These are phyloP conservation scores for Bombus affinis DNA, from an alignment of 1,140 invertebrate genomes.

Conservation along the genomic window DNA sequence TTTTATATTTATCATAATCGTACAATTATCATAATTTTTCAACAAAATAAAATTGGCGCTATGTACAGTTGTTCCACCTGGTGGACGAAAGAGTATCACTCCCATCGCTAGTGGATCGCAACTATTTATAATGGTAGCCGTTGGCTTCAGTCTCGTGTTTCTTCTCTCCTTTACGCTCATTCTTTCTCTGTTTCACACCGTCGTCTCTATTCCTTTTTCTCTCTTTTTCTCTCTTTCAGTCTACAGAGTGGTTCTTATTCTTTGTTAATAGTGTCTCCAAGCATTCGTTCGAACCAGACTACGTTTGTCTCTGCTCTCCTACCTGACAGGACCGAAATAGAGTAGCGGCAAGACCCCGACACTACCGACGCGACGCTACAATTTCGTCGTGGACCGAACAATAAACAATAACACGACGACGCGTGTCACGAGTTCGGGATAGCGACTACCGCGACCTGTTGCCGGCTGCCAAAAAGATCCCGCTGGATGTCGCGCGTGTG, in stretches of 20 bases:
- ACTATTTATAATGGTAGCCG: constrained; percentile 67
- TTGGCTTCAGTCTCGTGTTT: constrained; percentile 38
- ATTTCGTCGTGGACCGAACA: constrained; percentile 2
- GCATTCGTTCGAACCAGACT: constrained; percentile 26
- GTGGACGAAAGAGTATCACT: constrained; percentile 9
- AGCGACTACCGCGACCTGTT: constrained; percentile 36
- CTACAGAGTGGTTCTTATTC: constrained; percentile 27
- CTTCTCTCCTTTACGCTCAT: constrained; percentile 16
- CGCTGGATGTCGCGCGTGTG: constrained; percentile 11
- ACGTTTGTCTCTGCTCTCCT: constrained; percentile 10
- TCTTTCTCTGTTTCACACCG: constrained; percentile 11
- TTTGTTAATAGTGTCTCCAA: constrained; percentile 51
- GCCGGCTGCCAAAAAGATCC: constrained; percentile 38
- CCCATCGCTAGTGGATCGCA: constrained; percentile 37
- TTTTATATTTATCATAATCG: too few species aligned
- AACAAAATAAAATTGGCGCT: neutral
- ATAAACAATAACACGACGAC: constrained; percentile 33
- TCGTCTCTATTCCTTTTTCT: neutral
- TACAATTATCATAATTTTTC: neutral
- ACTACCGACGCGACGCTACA: neutral
- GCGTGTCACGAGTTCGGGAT: neutral
- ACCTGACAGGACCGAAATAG: constrained; percentile 41
- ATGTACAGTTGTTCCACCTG: constrained; percentile 22
- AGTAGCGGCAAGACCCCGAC: constrained; percentile 17
- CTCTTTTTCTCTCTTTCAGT: constrained; percentile 4